Conservation (phyloP, 2,797 vertebrate species). For the Dallia pectoralis region DNA sequence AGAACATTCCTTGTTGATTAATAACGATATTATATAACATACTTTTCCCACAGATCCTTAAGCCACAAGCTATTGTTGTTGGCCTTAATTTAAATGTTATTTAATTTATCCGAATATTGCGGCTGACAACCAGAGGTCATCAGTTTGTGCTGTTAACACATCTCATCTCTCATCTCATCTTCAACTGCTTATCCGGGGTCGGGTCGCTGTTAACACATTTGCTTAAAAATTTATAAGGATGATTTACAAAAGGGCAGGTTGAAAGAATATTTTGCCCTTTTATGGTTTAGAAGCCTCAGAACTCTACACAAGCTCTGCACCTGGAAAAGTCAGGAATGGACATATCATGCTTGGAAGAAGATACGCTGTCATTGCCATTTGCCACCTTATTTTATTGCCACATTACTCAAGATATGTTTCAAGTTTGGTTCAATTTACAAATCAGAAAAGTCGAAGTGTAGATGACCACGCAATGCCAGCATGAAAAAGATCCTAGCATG, state of each 20-base stretch:
- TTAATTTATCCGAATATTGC: no score
- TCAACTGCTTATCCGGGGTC: no score
- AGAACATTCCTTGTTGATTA: no score
- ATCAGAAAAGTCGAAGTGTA: background rate
- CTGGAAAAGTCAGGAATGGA: background rate
- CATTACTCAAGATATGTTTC: background rate
- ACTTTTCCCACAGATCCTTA: no score
- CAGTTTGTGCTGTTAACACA: background rate
- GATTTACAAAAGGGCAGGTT: background rate
- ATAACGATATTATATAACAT: no score
- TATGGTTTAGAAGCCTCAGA: slow-evolving; percentile 52
- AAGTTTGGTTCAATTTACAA: background rate
- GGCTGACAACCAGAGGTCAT: no score
- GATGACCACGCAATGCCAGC: background rate
- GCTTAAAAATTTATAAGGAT: background rate
- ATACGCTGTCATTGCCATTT: background rate
- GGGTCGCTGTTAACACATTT: background rate
- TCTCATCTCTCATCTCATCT: no score
- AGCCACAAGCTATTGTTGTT: no score
- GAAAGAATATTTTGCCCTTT: slow-evolving; percentile 60
- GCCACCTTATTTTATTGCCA: background rate
- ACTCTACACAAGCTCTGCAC: background rate
- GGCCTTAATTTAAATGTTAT: background rate
- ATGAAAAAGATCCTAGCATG: background rate
- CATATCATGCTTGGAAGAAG: background rate